Evolutionary conservation across 1,140 invertebrate genomes (phyloP), one percentile per base, ranked within the genome.

Genomic region (Drosophila rufa): DNA sequence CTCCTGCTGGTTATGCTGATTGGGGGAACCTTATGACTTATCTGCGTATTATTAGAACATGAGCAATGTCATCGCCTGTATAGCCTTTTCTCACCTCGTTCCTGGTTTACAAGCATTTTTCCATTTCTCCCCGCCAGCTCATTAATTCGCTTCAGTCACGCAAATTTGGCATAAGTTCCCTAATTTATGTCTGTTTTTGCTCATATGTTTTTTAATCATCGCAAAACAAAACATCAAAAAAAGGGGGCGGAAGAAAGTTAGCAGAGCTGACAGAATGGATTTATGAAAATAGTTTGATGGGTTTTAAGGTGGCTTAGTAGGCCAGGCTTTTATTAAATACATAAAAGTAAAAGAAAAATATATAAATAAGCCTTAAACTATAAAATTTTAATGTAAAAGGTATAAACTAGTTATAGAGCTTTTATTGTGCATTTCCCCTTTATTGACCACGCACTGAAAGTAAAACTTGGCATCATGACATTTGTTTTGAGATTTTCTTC

Each of bases 21-120:
- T 51, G 71, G 30, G 33, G 59, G 36, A 25, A 74, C 76, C 53
- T 64, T 27, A 70, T 79, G 75, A 78, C 66, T 71, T 79, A 78
- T 64, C 62, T 75, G 45, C 58, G 75, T 82, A 82, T 82, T 79
- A 74, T 70, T 82, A 78, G 75, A 77, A 75, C 59, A 89, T 83
- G 84, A 86, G 77, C 80, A 79, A 79, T 78, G 75, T 79, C 66
- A 79, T 71, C 53, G 71, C 46, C 65, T 27, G 47, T 42, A n/a
- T 42, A 40, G 74, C 55, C 46, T 58, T 61, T 79, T 79, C 75
- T 79, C 75, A 77, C 62, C 62, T 77, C 48, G 48, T 77, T 68
- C n/a, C 30, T 47, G n/a, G 36, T 11, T 36, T 60, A 25, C 40
- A 66, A 45, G 43, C 64, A 71, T 68, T 56, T 64, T 46, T 47